Conservation (phyloP, 2,888 invertebrate genomes). For the Coleophora flavipennella region DNA sequence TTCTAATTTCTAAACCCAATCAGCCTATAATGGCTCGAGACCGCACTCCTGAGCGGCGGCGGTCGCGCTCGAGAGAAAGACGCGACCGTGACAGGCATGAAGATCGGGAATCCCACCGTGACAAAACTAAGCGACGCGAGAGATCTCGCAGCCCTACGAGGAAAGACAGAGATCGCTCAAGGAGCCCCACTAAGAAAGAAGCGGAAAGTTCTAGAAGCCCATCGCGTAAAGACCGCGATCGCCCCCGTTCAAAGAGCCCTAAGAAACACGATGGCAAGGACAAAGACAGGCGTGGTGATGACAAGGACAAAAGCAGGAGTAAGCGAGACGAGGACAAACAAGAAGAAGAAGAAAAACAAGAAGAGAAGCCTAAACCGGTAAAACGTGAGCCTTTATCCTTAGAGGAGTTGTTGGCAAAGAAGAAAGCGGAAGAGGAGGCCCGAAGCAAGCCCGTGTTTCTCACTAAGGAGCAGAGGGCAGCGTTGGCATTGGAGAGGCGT, state of each 20-base stretch:
- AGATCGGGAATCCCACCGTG: constrained; percentile 53
- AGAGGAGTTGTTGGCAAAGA: constrained; percentile 95
- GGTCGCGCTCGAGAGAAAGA: constrained; percentile 57
- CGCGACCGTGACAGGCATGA: constrained; percentile 59
- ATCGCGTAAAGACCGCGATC: constrained; percentile 37
- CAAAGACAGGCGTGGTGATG: constrained; percentile 51
- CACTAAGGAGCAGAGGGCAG: constrained; percentile 95
- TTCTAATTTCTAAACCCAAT: background rate
- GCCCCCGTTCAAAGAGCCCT: constrained; percentile 46
- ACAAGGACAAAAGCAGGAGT: constrained; percentile 50
- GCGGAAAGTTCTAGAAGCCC: constrained; percentile 46
- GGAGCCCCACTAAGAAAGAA: constrained; percentile 38
- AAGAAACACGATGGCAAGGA: constrained; percentile 56
- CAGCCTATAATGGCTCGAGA: constrained; percentile 43
- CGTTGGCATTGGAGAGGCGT: constrained; percentile 89
- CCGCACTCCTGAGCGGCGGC: constrained; percentile 52
- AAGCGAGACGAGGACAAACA: constrained; percentile 42
- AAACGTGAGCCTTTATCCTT: constrained; percentile 90
- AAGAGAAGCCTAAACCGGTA: constrained; percentile 41
- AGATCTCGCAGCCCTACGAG: constrained; percentile 50
- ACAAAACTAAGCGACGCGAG: constrained; percentile 53
- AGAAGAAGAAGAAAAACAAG: constrained; percentile 48
- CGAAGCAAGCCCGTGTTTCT: constrained; percentile 97
- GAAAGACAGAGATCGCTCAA: constrained; percentile 40
- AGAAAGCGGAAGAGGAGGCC: constrained; percentile 96